phyloP scores from a whole-genome alignment of 2,888 invertebrate species.

The Autographa gamma region DNA sequence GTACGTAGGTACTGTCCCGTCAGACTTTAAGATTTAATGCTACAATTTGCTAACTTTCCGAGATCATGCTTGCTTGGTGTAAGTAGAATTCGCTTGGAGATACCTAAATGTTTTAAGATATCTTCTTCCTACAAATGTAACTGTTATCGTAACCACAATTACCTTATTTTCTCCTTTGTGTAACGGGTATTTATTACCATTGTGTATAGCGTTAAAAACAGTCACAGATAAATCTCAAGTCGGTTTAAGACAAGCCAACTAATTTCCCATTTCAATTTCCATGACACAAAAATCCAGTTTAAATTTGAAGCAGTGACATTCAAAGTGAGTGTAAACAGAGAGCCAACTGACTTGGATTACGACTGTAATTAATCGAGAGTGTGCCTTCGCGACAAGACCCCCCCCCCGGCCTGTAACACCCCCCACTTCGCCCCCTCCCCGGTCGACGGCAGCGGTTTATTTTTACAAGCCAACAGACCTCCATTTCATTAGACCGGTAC shows the following conservation, averaged over 20 bases:
- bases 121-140: not conserved
- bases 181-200: too few relatives aligned
- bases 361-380: slow-evolving; percentile 75
- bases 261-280: slow-evolving; percentile 10
- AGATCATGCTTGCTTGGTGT: slow-evolving; percentile 34
- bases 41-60: slow-evolving; percentile 48
- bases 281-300: slow-evolving; percentile 23
- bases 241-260: slow-evolving; percentile 10
- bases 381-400: slow-evolving; percentile 65
- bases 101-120: not conserved
- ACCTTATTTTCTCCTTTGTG: too few relatives aligned
- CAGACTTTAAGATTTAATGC: slow-evolving; percentile 54
- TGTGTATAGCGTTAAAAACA: too few relatives aligned
- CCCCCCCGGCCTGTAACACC: slow-evolving; percentile 15
- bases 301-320: slow-evolving; percentile 39
- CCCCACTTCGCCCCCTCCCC: slow-evolving; percentile 19
- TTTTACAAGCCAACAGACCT: slow-evolving; percentile 65
- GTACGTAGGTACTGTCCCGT: slow-evolving; percentile 46
- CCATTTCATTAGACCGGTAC: slow-evolving; percentile 73
- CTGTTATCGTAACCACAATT: not conserved
- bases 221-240: not conserved
- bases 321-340: slow-evolving; percentile 45
- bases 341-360: slow-evolving; percentile 64
- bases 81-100: not conserved
- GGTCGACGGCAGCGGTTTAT: slow-evolving; percentile 54